Base-by-base conservation (phyloP, 1,140 invertebrate genomes). In the Apis laboriosa region DNA sequence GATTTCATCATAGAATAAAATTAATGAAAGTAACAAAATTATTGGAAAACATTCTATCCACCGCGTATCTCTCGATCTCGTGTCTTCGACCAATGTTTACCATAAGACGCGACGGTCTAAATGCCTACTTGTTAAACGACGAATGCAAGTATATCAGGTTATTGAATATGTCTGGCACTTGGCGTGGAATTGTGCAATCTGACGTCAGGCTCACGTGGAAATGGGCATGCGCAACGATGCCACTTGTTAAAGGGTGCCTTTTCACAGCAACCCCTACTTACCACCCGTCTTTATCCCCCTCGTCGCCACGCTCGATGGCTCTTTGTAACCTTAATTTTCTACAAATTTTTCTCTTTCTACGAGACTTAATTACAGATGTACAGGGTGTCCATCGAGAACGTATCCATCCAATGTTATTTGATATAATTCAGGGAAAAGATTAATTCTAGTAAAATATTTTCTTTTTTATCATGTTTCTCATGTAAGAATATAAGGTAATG, bases 111-210 rank as follows among this genome's bases (percentile, higher is more conserved):
- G 34, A 51, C 71, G 34, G 21, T 9, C 28, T 66, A 60, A 78
- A 58, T 70, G 55, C n/a, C 61, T 43, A 75, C 34, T 66, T 66
- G 56, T 58, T 28, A 49, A 55, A 66, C 53, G 53, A 49, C 56
- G 61, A 80, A 55, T 74, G n/a, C 61, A 58, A 55, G 60, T 34
- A 66, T 71, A 75, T 66, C 71, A 8, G 61, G 61, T 74, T 80
- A 80, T 80, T 80, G 79, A 80, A 80, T 75, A 66, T 63, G 71
- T 80, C 79, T 75, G 49, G 68, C 43, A 74, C 28, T 80, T 66
- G 53, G 71, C 71, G 53, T 80, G 71, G 79, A 80, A 80, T 80
- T 80, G 79, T 80, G 79, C 79, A 75, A 75, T 75, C 79, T 80
- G 79, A 75, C 79, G 79, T 80, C 71, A 80, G 71, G 77, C 71